phyloP scores from a whole-genome alignment of 2,113 vertebrate genomes.

The Hippocampus abdominalis region DNA sequence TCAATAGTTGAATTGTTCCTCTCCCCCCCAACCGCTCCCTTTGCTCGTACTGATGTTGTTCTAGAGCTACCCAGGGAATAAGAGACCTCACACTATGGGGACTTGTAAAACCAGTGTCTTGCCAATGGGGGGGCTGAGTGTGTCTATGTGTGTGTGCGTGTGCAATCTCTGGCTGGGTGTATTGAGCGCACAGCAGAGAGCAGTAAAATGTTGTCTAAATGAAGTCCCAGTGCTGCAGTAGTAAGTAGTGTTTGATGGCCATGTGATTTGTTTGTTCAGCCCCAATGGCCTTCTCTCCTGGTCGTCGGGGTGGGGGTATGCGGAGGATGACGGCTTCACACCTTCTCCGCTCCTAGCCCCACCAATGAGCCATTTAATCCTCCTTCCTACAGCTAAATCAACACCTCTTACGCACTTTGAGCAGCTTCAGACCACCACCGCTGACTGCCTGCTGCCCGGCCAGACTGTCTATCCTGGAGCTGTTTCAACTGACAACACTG shows the following conservation, averaged over 20 bases:
- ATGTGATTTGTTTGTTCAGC: conserved; percentile 89
- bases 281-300: conserved; percentile 80
- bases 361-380: conserved; percentile 94
- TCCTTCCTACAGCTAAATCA: conserved; percentile 77
- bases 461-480: conserved; percentile 15
- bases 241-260: conserved; percentile 84
- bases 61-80: conserved; percentile 59
- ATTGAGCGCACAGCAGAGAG: conserved; percentile 56
- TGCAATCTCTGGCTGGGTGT: conserved; percentile 43
- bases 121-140: conserved; percentile 56
- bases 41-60: conserved; percentile 54
- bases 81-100: conserved; percentile 69
- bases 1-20: conserved; percentile 58
- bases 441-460: conserved; percentile 29
- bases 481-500: background rate
- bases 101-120: conserved; percentile 72
- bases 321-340: conserved; percentile 78
- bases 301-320: conserved; percentile 42
- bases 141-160: conserved; percentile 11
- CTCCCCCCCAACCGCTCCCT: conserved; percentile 19
- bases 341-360: conserved; percentile 81
- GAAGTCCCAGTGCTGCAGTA: conserved; percentile 71
- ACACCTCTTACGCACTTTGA: conserved; percentile 67
- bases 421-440: conserved; percentile 44
- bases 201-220: conserved; percentile 73